Base-by-base conservation (phyloP, 2,888 invertebrate genomes). In the Epistrophella euchroma region DNA sequence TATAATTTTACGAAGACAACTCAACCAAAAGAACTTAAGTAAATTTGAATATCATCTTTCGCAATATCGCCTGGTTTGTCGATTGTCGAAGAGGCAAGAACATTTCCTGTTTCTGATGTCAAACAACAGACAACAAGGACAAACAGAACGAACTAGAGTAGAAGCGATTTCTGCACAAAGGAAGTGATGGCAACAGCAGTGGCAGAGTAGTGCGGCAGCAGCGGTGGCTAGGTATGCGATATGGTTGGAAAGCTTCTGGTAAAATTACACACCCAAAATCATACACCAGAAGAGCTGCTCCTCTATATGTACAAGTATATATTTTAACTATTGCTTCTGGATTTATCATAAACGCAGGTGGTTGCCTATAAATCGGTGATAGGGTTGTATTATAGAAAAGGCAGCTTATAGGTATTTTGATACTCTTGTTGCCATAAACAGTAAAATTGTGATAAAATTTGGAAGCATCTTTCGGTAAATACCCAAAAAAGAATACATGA, bases 21-120 rank as follows among this genome's bases (percentile, higher is more conserved):
- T 74, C 70, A 85, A 72, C 80, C 76, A 68, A 60, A 73, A 80
- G 66, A 68, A 80, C 72, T 85, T 56, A 52, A 80, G 80, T 73
- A 85, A 72, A 80, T 85, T 85, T 85, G 68, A 85, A 85, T 76
- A 85, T 73, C 85, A 76, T 76, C 85, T 68, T 75, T 80, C 50
- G 62, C 74, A 70, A 74, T 58, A 66, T 58, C 43, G 73, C 70
- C 56, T 45, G 28, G 5, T 11, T 58, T 55, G 55, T 1, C 1
- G 50, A 22, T 22, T 47, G 22, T 7, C 9, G 19, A 40, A 43
- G 32, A 11, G 28, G 43, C 32, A 32, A 43, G 28, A 74, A 70
- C 64, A 78, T 50, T 70, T 78, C 73, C 83, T 70, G 64, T 37
- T 32, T 52, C 19, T 64, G 64, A 71, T 75, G 72, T 70, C 70